A percentile compares a stretch with the other conserved stretches of the same genome.
Evolutionary conservation across 2,113 vertebrate species (phyloP).

Genomic region (Neogale vison): DNA sequence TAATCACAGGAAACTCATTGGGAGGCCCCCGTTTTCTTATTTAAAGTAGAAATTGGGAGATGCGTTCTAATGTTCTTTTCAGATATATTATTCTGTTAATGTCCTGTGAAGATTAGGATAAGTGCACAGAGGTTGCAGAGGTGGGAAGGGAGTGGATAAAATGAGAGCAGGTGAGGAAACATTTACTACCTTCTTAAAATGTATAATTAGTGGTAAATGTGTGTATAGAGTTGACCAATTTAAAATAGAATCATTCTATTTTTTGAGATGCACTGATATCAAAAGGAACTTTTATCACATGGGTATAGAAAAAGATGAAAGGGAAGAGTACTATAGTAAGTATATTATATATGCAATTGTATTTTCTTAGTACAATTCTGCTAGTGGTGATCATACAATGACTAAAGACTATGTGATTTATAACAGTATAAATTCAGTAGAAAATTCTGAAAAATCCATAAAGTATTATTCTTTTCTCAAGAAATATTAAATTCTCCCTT

Average conservation of each 20-base stretch:
- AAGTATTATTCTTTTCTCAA: neutral
- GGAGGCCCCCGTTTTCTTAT: neutral
- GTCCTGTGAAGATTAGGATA: neutral
- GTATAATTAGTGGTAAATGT: neutral
- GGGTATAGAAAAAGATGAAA: neutral
- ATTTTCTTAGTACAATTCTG: neutral
- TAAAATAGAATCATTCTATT: conserved; percentile 18
- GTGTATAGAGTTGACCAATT: neutral
- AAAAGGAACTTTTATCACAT: conserved; percentile 29
- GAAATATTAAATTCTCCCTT: neutral
- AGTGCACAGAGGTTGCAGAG: neutral
- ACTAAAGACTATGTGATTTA: neutral
- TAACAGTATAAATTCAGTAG: neutral
- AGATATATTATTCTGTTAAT: neutral
- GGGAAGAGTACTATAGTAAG: neutral
- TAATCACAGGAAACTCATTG: neutral
- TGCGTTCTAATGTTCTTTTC: neutral
- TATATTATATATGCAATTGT: neutral
- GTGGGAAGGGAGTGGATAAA: neutral
- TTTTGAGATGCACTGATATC: neutral
- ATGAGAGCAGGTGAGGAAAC: neutral
- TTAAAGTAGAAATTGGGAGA: neutral
- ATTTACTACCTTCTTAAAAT: conserved; percentile 6
- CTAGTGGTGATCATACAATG: neutral
- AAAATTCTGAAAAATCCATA: conserved; percentile 25